A percentile compares a stretch with the other conserved stretches of the same genome.
Evolutionary conservation across 2,888 invertebrate genomes (phyloP).

Genomic region (Idaea straminata): DNA sequence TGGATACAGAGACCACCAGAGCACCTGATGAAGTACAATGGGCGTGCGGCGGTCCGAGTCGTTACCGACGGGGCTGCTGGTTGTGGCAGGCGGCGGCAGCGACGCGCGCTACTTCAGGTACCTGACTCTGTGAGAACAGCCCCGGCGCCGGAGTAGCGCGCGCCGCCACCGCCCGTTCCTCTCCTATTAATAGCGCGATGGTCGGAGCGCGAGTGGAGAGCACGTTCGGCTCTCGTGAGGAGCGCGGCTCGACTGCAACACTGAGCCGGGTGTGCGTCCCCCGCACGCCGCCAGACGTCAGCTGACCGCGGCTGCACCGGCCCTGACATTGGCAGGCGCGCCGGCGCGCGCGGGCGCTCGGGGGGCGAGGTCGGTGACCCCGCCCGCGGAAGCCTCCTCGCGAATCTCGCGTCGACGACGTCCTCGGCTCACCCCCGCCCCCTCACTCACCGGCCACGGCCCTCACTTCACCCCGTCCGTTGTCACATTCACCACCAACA

Average conservation of each 20-base stretch:
- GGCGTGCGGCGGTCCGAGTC: constrained; percentile 89
- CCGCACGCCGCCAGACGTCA: constrained; percentile 79
- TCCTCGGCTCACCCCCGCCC: constrained; percentile 32
- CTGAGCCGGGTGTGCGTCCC: constrained; percentile 58
- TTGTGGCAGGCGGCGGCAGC: constrained; percentile 71
- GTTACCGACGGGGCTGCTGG: constrained; percentile 25
- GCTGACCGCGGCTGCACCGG: constrained; percentile 79
- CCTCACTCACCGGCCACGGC: constrained; percentile 34
- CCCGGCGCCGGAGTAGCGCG: constrained; percentile 95
- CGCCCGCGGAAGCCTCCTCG: constrained; percentile 76
- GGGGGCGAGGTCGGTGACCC: constrained; percentile 73
- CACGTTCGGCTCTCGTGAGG: constrained; percentile 59
- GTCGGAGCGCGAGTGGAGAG: constrained; percentile 33
- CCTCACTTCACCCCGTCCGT: constrained; percentile 23
- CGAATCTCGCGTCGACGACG: constrained; percentile 54
- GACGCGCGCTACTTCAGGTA: constrained; percentile 99
- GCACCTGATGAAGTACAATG: constrained; percentile 99
- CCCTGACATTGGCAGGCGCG: constrained; percentile 79
- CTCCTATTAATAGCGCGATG: constrained; percentile 61
- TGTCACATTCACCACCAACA: constrained; percentile 55
- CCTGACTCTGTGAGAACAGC: constrained; percentile 93
- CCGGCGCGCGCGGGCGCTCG: constrained; percentile 45
- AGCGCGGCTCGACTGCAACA: constrained; percentile 71
- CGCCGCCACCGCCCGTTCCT: constrained; percentile 69
- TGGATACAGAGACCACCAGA: constrained; percentile 94